Conservation (phyloP, 2,888 invertebrate species). For the Patella depressa region DNA sequence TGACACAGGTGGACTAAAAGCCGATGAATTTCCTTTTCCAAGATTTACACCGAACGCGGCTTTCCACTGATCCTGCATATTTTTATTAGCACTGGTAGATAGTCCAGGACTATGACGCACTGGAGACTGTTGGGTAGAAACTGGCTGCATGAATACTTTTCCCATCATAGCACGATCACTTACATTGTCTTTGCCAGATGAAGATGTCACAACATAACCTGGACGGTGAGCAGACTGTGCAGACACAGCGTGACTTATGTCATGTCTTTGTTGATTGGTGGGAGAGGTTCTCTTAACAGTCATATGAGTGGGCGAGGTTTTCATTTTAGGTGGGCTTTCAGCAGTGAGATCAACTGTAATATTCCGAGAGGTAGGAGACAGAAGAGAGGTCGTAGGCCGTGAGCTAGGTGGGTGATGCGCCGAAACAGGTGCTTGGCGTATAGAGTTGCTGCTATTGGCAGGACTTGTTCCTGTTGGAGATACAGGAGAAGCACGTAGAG, state of each 20-base stretch:
- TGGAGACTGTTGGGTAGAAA: background rate
- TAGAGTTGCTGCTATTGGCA: background rate
- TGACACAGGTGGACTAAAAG: background rate
- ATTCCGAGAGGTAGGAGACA: conserved; percentile 4
- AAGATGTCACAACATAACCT: background rate
- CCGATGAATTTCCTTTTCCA: background rate
- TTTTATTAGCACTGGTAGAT: background rate
- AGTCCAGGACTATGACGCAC: background rate
- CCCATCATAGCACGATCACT: background rate
- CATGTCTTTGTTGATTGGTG: background rate
- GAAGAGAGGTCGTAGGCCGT: background rate
- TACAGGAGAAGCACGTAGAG: conserved; percentile 7
- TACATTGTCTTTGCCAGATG: background rate
- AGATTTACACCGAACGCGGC: background rate
- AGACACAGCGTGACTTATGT: background rate
- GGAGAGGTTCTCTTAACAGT: background rate
- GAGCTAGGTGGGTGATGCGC: background rate
- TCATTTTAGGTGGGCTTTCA: background rate
- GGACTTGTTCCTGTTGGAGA: background rate
- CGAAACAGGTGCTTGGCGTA: background rate
- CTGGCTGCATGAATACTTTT: background rate
- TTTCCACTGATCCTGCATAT: conserved; percentile 4
- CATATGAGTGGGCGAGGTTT: background rate
- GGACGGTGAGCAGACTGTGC: background rate
- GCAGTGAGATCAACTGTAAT: conserved; percentile 7